Conservation (phyloP, 1,140 invertebrate species). For the Arion vulgaris region DNA sequence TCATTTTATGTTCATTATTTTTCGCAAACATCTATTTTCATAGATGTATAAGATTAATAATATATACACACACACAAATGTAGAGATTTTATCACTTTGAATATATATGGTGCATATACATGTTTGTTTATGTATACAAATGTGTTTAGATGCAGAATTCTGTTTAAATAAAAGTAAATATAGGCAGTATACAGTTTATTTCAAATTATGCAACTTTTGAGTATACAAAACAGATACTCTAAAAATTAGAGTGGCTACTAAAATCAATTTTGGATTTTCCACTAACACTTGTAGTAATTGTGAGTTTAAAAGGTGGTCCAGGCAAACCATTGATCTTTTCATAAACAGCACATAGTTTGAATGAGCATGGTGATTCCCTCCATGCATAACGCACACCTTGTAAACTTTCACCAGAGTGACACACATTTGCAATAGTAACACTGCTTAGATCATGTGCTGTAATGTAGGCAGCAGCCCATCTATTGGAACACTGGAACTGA, state of each 20-base stretch:
- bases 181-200: background rate
- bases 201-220: too few species aligned
- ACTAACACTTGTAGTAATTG: background rate
- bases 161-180: background rate
- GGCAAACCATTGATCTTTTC: conserved; percentile 43
- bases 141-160: too few species aligned
- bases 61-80: background rate
- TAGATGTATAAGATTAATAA: background rate
- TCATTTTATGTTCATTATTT: too few species aligned
- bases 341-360: conserved; percentile 52
- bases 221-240: background rate
- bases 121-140: too few species aligned
- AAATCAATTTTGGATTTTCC: background rate
- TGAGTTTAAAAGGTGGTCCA: conserved; percentile 43
- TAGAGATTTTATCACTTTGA: background rate
- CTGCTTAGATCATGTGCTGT: background rate
- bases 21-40: too few species aligned
- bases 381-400: conserved; percentile 53
- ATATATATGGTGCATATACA: background rate
- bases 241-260: background rate
- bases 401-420: conserved; percentile 36
- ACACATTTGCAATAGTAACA: background rate
- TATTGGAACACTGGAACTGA: background rate
- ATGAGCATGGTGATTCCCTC: conserved; percentile 48
- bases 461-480: background rate